These are phyloP conservation scores for Hypomecis punctinalis DNA, from an alignment of 2,888 invertebrate species.

Conservation along the genomic window DNA sequence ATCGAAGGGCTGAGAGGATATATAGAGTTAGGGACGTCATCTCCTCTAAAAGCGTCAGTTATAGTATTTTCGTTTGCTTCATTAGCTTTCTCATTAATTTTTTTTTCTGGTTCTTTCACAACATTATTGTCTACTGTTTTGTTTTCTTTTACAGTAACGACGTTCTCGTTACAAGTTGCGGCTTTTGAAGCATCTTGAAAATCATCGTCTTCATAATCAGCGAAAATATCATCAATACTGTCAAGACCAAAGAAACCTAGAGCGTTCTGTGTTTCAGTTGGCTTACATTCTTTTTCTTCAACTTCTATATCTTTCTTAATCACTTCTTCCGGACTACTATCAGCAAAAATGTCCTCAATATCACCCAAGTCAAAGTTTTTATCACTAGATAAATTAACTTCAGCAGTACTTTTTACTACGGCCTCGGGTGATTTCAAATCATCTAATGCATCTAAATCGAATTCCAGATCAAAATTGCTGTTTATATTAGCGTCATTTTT, in stretches of 20 bases:
- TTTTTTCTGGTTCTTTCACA: slow-evolving; percentile 2
- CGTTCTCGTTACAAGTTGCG: slow-evolving; percentile 22
- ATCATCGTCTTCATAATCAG: slow-evolving; percentile 62
- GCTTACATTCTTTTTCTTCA: slow-evolving; percentile 14
- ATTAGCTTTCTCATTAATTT: not conserved
- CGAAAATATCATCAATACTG: slow-evolving; percentile 80
- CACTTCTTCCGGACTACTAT: slow-evolving; percentile 45
- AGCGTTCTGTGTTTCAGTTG: slow-evolving; percentile 51
- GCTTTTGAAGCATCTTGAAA: slow-evolving; percentile 42
- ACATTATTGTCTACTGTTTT: not conserved
- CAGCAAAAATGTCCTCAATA: slow-evolving; percentile 75
- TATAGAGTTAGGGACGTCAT: slow-evolving; percentile 35
- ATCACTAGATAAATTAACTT: slow-evolving; percentile 42
- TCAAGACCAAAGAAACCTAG: slow-evolving; percentile 75
- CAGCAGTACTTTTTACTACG: slow-evolving; percentile 32
- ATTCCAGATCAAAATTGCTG: slow-evolving; percentile 50
- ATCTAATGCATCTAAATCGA: slow-evolving; percentile 55
- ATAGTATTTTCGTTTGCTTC: not conserved
- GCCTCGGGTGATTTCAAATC: slow-evolving; percentile 38
- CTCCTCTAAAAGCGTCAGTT: slow-evolving; percentile 23
- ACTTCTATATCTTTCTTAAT: slow-evolving; percentile 9
- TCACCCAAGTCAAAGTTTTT: slow-evolving; percentile 76
- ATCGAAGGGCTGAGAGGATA: slow-evolving; percentile 70
- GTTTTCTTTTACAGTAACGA: slow-evolving; percentile 19
- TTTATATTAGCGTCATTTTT: slow-evolving; percentile 41